Conservation (phyloP, 2,797 vertebrate genomes). For the Gambelia wislizenii region DNA sequence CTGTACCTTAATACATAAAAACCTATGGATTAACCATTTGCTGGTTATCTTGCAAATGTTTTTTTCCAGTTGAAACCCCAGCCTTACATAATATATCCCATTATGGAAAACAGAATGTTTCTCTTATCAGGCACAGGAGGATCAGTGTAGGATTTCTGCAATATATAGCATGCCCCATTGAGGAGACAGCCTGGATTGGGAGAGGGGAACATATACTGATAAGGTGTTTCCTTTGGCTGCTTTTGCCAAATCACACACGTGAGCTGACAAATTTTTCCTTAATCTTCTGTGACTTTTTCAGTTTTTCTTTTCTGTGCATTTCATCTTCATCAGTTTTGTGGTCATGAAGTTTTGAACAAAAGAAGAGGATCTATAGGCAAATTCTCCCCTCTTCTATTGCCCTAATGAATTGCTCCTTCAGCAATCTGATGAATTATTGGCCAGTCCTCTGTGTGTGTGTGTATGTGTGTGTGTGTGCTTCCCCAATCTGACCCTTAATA, state of each 20-base stretch:
- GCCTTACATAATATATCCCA: constrained; percentile 14
- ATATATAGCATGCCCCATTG: constrained; percentile 28
- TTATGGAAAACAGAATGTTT: constrained; percentile 31
- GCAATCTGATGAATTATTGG: constrained; percentile 26
- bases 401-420: neutral
- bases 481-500: constrained; percentile 51
- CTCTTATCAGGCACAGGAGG: constrained; percentile 65
- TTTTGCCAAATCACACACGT: constrained; percentile 49
- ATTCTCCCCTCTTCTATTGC: neutral
- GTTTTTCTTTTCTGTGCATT: constrained; percentile 6
- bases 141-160: constrained; percentile 52
- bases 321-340: constrained; percentile 33
- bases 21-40: constrained; percentile 17
- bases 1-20: constrained; percentile 1
- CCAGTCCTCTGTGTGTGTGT: constrained; percentile 5
- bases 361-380: neutral
- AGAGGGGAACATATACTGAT: constrained; percentile 64
- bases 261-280: constrained; percentile 56
- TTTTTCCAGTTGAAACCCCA: constrained; percentile 53
- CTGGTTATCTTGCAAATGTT: constrained; percentile 50
- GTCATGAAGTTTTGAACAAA: neutral
- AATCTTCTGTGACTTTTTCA: constrained; percentile 11
- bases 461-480: neutral
- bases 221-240: constrained; percentile 58
- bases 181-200: constrained; percentile 65